Conservation (phyloP, 2,888 invertebrate genomes). For the Brachyptera putata region DNA sequence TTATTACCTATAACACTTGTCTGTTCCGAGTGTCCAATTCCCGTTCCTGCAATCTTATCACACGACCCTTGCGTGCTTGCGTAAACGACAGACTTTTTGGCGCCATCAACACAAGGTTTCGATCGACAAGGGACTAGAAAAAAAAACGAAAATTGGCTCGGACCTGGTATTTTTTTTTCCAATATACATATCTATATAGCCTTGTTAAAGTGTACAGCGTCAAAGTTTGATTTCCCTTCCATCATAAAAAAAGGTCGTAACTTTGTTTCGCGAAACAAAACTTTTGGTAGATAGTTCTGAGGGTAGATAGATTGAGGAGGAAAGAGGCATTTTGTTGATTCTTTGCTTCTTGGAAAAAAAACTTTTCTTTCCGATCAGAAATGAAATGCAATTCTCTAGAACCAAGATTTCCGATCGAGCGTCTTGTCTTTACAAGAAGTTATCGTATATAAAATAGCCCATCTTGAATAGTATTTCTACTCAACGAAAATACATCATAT, state of each 20-base stretch:
- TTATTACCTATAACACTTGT: too few relatives aligned
- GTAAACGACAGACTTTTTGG: background rate
- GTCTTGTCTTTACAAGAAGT: too few relatives aligned
- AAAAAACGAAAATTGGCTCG: background rate
- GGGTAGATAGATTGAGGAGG: too few relatives aligned
- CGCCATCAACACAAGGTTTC: background rate
- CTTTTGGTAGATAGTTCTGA: background rate
- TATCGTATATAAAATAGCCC: too few relatives aligned
- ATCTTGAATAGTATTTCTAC: too few relatives aligned
- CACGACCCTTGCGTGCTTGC: too few relatives aligned
- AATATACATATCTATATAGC: background rate
- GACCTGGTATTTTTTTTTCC: background rate
- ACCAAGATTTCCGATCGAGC: too few relatives aligned
- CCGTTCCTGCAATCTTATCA: background rate
- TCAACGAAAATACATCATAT: too few relatives aligned
- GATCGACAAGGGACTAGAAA: background rate
- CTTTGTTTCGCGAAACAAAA: background rate
- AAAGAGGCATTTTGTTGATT: background rate
- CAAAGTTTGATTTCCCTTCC: background rate
- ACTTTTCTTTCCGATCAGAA: background rate
- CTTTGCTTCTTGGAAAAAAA: background rate
- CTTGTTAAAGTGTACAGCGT: constrained; percentile 4
- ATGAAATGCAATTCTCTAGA: too few relatives aligned
- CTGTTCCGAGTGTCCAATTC: too few relatives aligned
- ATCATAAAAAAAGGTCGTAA: background rate